Evolutionary conservation across 2,888 invertebrate genomes (phyloP), one percentile per base, ranked within the genome.

Genomic region (Neocrepidodera transversa): DNA sequence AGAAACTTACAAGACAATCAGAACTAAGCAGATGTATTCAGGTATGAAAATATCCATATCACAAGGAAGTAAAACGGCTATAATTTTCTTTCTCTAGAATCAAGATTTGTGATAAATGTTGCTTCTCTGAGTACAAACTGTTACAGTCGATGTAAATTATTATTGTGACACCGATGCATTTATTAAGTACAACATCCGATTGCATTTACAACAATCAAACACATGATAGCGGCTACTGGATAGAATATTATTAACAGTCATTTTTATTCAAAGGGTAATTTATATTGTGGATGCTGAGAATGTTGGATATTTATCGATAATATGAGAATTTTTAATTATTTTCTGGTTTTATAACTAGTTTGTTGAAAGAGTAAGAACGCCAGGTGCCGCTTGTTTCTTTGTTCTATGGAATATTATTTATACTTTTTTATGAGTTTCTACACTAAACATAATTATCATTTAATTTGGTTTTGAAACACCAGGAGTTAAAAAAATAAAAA

Each of bases 151-250:
- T 48, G 40, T 49, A 55, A 18, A 40, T 55, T 48, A 48, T 45
- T 23, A 28, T 38, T 14, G 30, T 49, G 56, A 56, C 56, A 56
- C 49, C n/a, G 32, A 40, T 56, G 42, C 56, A 56, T 56, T 38
- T 14, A 50, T 50, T 50, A 50, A 23, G n/a, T 30, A 8, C 14
- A 50, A 36, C 14, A 35, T 32, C 11, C 11, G 14, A 50, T 50
- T 36, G 36, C 49, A 18, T 49, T 36, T 16, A 20, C 16, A 49
- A 49, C 14, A 36, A 20, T 11, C 36, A 23, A 36, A 50, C 49
- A 20, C 36, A 36, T 36, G 23, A 50, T 36, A 36, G 1, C 6
- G n/a, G 45, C 45, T 45, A 45, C 45, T 45, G 45, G 14, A 42
- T 32, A 43, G 2, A 13, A 4, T 11, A 23, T n/a, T 20, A 26